A percentile compares a stretch with the other conserved stretches of the same genome.
Evolutionary conservation across 2,797 vertebrate species (phyloP).

Genomic region (Oophaga sylvatica): DNA sequence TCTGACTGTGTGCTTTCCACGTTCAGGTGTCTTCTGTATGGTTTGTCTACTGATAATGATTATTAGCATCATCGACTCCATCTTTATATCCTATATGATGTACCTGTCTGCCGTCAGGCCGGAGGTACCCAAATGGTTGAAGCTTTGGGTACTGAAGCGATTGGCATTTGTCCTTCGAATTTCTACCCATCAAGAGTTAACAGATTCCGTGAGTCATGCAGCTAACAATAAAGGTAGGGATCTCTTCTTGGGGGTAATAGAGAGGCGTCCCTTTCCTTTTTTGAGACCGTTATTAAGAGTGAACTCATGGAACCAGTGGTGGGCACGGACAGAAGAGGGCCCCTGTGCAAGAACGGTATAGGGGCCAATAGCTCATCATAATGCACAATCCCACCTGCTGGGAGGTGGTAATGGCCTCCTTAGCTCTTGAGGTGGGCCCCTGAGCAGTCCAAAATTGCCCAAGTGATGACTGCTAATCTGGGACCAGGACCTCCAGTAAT

Average conservation of each 20-base stretch:
- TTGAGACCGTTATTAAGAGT: not conserved
- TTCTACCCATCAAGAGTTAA: not conserved
- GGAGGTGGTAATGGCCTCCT: too few relatives aligned
- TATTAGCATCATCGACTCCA: conserved; percentile 55
- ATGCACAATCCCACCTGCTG: too few relatives aligned
- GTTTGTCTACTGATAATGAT: conserved; percentile 57
- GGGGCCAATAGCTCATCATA: too few relatives aligned
- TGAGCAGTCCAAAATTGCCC: too few relatives aligned
- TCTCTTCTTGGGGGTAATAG: not conserved
- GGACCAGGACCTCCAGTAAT: not conserved
- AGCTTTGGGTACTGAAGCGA: conserved; percentile 54
- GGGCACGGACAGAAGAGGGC: too few relatives aligned
- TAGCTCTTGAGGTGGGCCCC: too few relatives aligned
- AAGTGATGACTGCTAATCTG: not conserved
- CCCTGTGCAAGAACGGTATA: too few relatives aligned
- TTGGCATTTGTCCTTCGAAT: conserved; percentile 51
- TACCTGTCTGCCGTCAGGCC: conserved; percentile 45
- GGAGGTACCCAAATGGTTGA: conserved; percentile 40
- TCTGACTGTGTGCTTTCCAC: not conserved
- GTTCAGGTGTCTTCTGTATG: conserved; percentile 58
- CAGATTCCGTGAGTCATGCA: not conserved
- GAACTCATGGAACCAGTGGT: not conserved
- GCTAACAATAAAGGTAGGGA: conserved; percentile 34
- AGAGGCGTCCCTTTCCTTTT: not conserved
- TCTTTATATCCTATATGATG: conserved; percentile 58